Evolutionary conservation across 1,140 invertebrate genomes (phyloP).

Genomic region (Drosophila chauvacae): DNA sequence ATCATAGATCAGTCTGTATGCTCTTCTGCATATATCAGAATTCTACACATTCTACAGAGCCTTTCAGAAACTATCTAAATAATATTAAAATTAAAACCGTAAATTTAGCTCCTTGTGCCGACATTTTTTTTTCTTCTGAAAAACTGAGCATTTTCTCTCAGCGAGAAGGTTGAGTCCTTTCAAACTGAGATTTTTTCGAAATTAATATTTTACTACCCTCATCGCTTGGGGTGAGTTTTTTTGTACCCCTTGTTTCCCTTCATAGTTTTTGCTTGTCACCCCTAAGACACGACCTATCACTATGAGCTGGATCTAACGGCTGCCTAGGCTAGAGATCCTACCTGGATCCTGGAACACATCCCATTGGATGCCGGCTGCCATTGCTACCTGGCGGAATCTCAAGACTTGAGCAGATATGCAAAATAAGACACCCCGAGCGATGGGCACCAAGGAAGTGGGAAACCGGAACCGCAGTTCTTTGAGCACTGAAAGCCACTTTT

Average conservation of each 20-base stretch:
- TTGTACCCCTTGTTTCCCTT: constrained; percentile 10
- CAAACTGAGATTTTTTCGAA: constrained; percentile 23
- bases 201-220: constrained; percentile 45
- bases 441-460: constrained; percentile 56
- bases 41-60: no score
- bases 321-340: constrained; percentile 43
- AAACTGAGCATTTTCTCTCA: constrained; percentile 17
- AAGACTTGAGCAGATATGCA: constrained; percentile 22
- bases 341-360: constrained; percentile 46
- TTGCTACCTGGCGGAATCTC: constrained; percentile 50
- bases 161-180: constrained; percentile 29
- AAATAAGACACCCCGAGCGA: constrained; percentile 36
- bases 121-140: constrained; percentile 22
- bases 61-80: not conserved
- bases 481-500: constrained; percentile 29
- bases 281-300: constrained; percentile 58
- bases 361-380: constrained; percentile 64
- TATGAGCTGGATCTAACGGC: constrained; percentile 52
- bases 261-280: constrained; percentile 34
- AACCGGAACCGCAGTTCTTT: constrained; percentile 33
- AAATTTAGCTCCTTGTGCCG: constrained; percentile 3
- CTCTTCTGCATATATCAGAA: not conserved
- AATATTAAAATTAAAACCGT: not conserved
- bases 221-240: constrained; percentile 57
- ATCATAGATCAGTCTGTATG: no score